Evolutionary conservation across 2,113 vertebrate genomes (phyloP), one percentile per base, ranked within the genome.

Genomic region (Cephalopholis sonnerati): DNA sequence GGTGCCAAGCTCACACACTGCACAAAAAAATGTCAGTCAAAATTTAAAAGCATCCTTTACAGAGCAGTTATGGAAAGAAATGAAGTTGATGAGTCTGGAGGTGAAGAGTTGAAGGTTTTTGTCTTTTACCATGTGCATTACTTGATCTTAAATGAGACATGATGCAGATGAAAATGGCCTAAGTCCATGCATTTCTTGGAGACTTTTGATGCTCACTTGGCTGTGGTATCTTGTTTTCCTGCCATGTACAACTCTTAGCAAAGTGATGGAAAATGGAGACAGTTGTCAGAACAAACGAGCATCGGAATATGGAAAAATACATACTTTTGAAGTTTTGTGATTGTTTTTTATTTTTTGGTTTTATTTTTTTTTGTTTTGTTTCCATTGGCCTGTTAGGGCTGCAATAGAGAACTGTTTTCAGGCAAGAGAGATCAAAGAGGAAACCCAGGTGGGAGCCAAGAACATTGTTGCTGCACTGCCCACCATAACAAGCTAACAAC

Each of bases 101-200:
- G 41, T 32, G 11, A 24, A 74, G 63, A 51, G 50, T 9, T 51
- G 7, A 18, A 51, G 50, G 50, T 51, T 7, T 36, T 32, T 66
- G 55, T 22, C 16, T 50, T 39, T 15, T 15, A 46, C 9, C 36
- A 5, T 58, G 10, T 61, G 12, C 25, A 57, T n/a, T 46, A 20
- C 15, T 57, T 27, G 7, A 7, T 46, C 15, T 41, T 51, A 61
- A 50, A 75, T 69, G 68, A 57, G 27, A 81, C 15, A 54, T 29
- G 50, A 85, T 72, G 75, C 22, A 27, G 54, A 78, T 61, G 20
- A 44, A 82, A 78, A 78, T 70, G 41, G 53, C 13, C n/a, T 39
- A 46, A 65, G 67, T 77, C 20, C 22, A 54, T 64, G 25, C 3
- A 62, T 70, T 75, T 71, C 69, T 25, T 7, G 51, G 62, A 59